phyloP scores from a whole-genome alignment of 2,888 invertebrate species.

The Nymphalis urticae region DNA sequence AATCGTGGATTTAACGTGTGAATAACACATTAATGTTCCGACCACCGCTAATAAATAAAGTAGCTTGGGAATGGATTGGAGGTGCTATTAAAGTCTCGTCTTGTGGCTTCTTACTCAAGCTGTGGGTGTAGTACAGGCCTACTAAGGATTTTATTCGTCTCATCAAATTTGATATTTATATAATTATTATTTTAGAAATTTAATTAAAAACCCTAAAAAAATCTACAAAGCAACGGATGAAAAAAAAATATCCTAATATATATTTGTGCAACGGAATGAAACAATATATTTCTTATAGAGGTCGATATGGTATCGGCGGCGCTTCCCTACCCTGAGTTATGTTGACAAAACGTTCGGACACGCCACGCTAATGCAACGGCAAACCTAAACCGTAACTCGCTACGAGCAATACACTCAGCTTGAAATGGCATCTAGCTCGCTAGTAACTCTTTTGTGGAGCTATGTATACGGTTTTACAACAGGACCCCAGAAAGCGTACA shows the following conservation, averaged over 20 bases:
- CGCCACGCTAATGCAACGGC: conserved; percentile 29
- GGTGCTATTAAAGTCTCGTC: too few species aligned
- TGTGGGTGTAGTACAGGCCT: too few species aligned
- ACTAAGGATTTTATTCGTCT: too few species aligned
- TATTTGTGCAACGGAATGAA: background rate
- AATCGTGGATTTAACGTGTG: background rate
- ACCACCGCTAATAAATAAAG: too few species aligned
- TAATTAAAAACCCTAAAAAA: too few species aligned
- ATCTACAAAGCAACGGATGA: background rate
- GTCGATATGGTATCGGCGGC: background rate
- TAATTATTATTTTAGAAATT: too few species aligned
- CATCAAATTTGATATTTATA: too few species aligned
- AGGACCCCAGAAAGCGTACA: too few species aligned
- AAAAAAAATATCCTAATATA: background rate
- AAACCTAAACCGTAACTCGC: background rate
- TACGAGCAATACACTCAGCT: background rate
- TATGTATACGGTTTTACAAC: too few species aligned
- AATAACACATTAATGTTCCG: background rate
- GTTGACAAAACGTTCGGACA: conserved; percentile 22
- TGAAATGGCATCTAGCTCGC: background rate
- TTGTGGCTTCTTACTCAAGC: too few species aligned
- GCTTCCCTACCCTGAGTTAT: conserved; percentile 5
- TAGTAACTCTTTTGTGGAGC: background rate
- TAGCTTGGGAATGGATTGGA: too few species aligned
- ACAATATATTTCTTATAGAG: background rate